Percentiles rank a stretch among this genome's conserved stretches.
Evolutionary conservation across 2,888 invertebrate genomes (phyloP).

Genomic region (Cotesia congregata): DNA sequence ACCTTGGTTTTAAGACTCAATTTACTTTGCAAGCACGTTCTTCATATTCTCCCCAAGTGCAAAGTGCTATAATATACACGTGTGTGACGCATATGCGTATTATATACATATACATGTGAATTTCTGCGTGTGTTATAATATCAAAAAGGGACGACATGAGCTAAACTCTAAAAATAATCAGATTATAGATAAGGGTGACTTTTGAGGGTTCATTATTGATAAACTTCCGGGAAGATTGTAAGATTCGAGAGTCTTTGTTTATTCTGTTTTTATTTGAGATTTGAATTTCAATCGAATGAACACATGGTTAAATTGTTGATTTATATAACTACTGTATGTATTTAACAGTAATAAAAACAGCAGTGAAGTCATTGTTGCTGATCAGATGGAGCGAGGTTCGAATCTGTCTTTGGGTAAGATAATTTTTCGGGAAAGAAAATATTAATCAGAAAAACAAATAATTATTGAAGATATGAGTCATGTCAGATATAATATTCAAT

Average conservation of each 20-base stretch:
- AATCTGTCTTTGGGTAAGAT: too few relatives aligned
- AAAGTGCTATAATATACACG: neutral
- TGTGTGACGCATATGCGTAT: neutral
- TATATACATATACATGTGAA: neutral
- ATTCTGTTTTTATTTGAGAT: neutral
- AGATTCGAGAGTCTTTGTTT: neutral
- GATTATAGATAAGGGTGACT: neutral
- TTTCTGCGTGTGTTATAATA: neutral
- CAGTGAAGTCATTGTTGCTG: too few relatives aligned
- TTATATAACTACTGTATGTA: too few relatives aligned
- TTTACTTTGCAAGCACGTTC: constrained; percentile 25
- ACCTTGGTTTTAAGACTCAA: constrained; percentile 13
- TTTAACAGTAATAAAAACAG: too few relatives aligned
- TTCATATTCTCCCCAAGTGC: constrained; percentile 2
- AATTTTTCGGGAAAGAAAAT: too few relatives aligned
- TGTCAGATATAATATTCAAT: too few relatives aligned
- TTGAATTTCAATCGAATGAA: too few relatives aligned
- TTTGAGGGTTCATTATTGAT: constrained; percentile 8
- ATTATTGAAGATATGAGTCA: too few relatives aligned
- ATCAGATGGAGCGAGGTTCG: too few relatives aligned
- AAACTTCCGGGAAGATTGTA: constrained; percentile 10
- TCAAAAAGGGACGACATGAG: neutral
- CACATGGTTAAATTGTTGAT: too few relatives aligned
- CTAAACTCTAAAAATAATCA: neutral
- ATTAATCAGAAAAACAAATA: too few relatives aligned